A percentile compares a stretch with the other conserved stretches of the same genome.
phyloP scores from a whole-genome alignment of 2,888 invertebrate genomes.

The Athripsodes cinereus region DNA sequence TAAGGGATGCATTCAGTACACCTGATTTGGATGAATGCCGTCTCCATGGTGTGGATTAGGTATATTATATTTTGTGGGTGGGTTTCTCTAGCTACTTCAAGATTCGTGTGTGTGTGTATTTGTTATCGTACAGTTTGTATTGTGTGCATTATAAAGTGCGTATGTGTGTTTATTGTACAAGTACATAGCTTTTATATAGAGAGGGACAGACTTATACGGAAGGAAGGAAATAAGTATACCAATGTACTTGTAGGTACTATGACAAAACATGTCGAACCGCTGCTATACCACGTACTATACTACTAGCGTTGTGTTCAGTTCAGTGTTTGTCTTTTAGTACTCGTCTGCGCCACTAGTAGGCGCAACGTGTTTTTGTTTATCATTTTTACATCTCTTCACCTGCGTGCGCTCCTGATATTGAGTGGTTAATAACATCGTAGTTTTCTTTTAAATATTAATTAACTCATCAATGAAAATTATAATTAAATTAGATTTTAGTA shows the following conservation, averaged over 20 bases:
- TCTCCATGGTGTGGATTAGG: neutral
- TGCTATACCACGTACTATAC: neutral
- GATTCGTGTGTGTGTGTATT: slow-evolving; percentile 5
- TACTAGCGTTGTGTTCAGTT: slow-evolving; percentile 12
- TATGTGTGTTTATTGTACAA: neutral
- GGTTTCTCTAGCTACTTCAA: neutral
- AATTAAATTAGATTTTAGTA: neutral
- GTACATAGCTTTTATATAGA: slow-evolving; percentile 6
- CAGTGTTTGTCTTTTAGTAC: slow-evolving; percentile 25
- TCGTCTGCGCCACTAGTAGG: slow-evolving; percentile 25
- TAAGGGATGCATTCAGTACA: slow-evolving; percentile 9
- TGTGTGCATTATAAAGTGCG: slow-evolving; percentile 1
- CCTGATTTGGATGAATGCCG: slow-evolving; percentile 15
- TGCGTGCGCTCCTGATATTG: slow-evolving; percentile 12
- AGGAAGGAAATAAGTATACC: slow-evolving; percentile 17
- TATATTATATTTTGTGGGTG: slow-evolving; percentile 12
- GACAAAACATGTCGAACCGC: slow-evolving; percentile 22
- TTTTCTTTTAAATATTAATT: neutral
- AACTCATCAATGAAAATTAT: neutral
- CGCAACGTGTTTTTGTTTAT: slow-evolving; percentile 27
- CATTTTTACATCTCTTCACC: slow-evolving; percentile 19
- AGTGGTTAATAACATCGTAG: neutral
- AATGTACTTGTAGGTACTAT: no score
- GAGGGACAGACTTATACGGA: slow-evolving; percentile 20
- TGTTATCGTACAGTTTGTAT: slow-evolving; percentile 6